Evolutionary conservation across 2,113 vertebrate species (phyloP), one percentile per base, ranked within the genome.

Genomic region (Nothobranchius kuhntae): DNA sequence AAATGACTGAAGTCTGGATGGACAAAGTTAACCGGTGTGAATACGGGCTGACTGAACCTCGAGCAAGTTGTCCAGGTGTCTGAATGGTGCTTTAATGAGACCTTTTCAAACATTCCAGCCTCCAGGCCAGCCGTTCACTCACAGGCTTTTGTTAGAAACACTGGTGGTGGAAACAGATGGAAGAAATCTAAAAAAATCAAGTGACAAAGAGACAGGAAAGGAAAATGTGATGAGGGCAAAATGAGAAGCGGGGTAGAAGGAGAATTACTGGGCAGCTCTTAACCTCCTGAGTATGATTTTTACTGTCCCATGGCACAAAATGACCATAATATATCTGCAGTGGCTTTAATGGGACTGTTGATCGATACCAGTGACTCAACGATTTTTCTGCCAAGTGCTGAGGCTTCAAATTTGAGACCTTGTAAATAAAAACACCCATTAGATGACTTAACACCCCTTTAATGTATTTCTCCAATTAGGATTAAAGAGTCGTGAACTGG

Each of bases 351-450:
- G n/a, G 63, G 62, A 65, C 13, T 47, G 46, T 58, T 79, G 55
- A 75, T 86, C 77, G 61, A 78, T 77, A 71, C 7, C 52, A 53
- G 61, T 36, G 69, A 81, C 71, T 78, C 58, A 8, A 64, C 26
- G 15, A 52, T 68, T 73, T 68, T 74, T 59, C 51, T 67, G 65
- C 75, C 82, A 77, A 79, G 52, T 69, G 78, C 81, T 75, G 71
- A 77, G 42, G 51, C 78, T 46, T 71, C 70, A 68, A 21, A 13
- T 69, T 74, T 66, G 36, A 58, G 46, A 50, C 58, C 53, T 17
- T 77, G 73, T 71, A 83, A 84, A 85, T 83, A 79, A 80, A 57
- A 81, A 84, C 57, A 40, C 1, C 65, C 65, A 82, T 84, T 64
- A 76, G 65, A 71, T 42, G 65, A 73, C 53, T 80, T 61, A 53